These are phyloP conservation scores for Tetranychus truncatus DNA, from an alignment of 2,888 invertebrate genomes.

Conservation along the genomic window DNA sequence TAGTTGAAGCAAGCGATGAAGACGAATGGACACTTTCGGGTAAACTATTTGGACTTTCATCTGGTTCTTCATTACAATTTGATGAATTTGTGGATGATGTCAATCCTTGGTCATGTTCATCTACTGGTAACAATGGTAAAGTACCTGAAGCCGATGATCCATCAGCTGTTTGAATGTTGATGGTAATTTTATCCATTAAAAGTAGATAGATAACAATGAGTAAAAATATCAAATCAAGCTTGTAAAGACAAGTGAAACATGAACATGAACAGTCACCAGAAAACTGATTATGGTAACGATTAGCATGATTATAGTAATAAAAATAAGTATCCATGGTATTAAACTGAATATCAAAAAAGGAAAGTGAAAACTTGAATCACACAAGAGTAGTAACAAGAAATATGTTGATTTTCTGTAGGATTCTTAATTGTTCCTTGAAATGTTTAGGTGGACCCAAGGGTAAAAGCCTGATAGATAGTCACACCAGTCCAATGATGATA, in stretches of 20 bases:
- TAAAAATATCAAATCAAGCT: neutral
- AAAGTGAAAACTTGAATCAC: neutral
- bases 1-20: neutral
- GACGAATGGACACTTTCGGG: neutral
- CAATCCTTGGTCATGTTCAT: neutral
- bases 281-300: neutral
- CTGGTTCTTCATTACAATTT: too few relatives aligned
- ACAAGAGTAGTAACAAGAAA: too few relatives aligned
- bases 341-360: neutral
- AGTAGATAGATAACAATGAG: conserved; percentile 1
- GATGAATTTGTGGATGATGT: neutral
- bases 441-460: neutral
- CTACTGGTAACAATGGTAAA: neutral
- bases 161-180: neutral
- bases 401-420: too few relatives aligned
- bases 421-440: neutral
- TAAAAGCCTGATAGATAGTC: neutral
- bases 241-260: conserved; percentile 8
- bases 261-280: neutral
- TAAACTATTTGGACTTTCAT: neutral
- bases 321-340: neutral
- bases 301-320: neutral
- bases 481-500: neutral
- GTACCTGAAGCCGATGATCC: neutral
- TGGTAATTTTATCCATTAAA: conserved; percentile 3